phyloP scores from a whole-genome alignment of 2,888 invertebrate genomes.

The Clivina fossor region DNA sequence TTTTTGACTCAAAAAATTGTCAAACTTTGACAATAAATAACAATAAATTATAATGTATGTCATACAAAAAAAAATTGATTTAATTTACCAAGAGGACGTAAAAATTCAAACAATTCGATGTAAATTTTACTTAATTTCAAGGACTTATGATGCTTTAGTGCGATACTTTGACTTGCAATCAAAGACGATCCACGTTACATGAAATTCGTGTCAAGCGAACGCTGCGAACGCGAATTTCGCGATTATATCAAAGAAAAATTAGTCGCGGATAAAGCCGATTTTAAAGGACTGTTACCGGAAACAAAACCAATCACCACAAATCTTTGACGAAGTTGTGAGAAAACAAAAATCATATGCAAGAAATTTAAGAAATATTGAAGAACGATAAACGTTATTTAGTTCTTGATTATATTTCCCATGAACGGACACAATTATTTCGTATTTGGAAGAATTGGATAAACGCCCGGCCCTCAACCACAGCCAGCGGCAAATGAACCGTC shows the following conservation, averaged over 20 bases:
- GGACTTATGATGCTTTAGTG: no score
- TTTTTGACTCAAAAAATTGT: no score
- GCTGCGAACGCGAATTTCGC: conserved; percentile 94
- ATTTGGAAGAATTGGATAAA: conserved; percentile 91
- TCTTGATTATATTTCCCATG: conserved; percentile 85
- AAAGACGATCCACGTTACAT: conserved; percentile 87
- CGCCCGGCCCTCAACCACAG: conserved; percentile 96
- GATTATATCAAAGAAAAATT: conserved; percentile 94
- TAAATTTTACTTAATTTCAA: no score
- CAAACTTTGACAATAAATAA: no score
- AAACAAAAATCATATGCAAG: conserved; percentile 73
- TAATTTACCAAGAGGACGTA: no score
- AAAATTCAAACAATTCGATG: no score
- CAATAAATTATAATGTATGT: no score
- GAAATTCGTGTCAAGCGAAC: conserved; percentile 80
- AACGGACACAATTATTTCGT: conserved; percentile 80
- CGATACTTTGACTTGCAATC: conserved; percentile 77
- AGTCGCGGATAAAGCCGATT: conserved; percentile 85
- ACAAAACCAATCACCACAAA: conserved; percentile 95
- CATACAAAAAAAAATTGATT: no score
- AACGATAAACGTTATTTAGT: conserved; percentile 82
- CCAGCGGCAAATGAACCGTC: conserved; percentile 96
- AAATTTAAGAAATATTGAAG: conserved; percentile 85
- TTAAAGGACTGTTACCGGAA: conserved; percentile 88
- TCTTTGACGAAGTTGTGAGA: conserved; percentile 81